Base-by-base conservation (phyloP, 1,140 invertebrate species). In the Solenopsis fugax region DNA sequence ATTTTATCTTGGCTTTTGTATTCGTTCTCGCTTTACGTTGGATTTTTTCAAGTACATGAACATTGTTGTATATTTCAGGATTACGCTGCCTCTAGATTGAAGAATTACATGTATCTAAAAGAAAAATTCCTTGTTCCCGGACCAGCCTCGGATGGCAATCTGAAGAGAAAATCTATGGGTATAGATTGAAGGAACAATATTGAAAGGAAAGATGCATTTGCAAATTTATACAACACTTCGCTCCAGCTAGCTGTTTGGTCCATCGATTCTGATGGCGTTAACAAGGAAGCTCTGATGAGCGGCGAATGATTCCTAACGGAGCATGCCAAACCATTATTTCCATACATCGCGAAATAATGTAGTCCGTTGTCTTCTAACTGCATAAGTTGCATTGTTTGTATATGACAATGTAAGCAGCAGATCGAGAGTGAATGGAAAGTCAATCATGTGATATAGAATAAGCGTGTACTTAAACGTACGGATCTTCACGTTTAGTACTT, bases 91-190 rank as follows among this genome's bases (percentile, higher is more conserved):
- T 95, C 95, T 0, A 94, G 96, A 76, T 90, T 96, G 13, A 96
- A 95, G n/a, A 96, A 95, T 52, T 97, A 96, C 89, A 94, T 95
- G 50, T 92, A 96, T 54, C 88, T 96, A 9, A 97, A 97, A 88
- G 95, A 96, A 64, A 96, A 96, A 62, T 95, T 96, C 1, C 91
- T 96, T 0, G 88, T 91, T 9, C 93, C 92, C 21, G 92, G 89
- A 18, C 65, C 84, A 7, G 87, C 88, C 21, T 90, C 86, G 6
- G 92, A 94, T 10, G 76, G 87, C 37, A 93, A 86, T 21, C 71
- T 93, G 18, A 94, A 84, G 37, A 73, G 52, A 60, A 84, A 56
- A 21, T 75, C 69, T 21, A 50, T 5, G 41, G 80, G 73, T 34
- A 82, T 73, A 73, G 80, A 84, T 21, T 84, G 80, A 84, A 60